Percentiles rank a stretch among this genome's conserved stretches.
These are phyloP conservation scores for Polydesmus complanatus DNA, from an alignment of 2,888 invertebrate species.

Conservation along the genomic window DNA sequence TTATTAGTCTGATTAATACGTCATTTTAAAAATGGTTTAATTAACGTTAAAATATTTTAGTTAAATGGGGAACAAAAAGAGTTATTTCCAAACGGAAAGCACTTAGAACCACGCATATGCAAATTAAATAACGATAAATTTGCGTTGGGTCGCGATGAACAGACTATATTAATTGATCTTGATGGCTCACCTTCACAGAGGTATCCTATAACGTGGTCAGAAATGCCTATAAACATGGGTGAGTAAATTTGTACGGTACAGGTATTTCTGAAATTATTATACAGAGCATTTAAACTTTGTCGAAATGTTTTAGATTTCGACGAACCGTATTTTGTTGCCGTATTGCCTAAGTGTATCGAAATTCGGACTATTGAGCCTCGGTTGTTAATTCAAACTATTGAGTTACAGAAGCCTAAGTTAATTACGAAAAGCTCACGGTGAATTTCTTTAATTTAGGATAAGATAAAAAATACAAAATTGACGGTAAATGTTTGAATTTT, in stretches of 20 bases:
- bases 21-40: neutral
- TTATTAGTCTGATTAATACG: conserved; percentile 25
- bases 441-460: neutral
- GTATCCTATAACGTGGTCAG: conserved; percentile 64
- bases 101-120: conserved; percentile 56
- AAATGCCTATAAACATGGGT: conserved; percentile 57
- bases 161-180: conserved; percentile 70
- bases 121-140: conserved; percentile 35
- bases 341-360: conserved; percentile 68
- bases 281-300: no score
- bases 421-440: conserved; percentile 52
- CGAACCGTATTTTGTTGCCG: conserved; percentile 77
- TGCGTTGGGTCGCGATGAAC: conserved; percentile 72
- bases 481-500: neutral
- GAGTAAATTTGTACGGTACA: conserved; percentile 22
- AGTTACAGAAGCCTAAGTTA: conserved; percentile 38
- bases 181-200: conserved; percentile 52
- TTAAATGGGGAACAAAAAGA: conserved; percentile 53
- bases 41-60: conserved; percentile 22
- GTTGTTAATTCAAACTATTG: conserved; percentile 63
- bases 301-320: conserved; percentile 56
- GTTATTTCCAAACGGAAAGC: conserved; percentile 69
- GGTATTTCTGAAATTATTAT: neutral
- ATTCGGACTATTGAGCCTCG: conserved; percentile 71
- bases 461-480: neutral